phyloP scores from a whole-genome alignment of 2,797 vertebrate species.

The Sandelia bainsii region DNA sequence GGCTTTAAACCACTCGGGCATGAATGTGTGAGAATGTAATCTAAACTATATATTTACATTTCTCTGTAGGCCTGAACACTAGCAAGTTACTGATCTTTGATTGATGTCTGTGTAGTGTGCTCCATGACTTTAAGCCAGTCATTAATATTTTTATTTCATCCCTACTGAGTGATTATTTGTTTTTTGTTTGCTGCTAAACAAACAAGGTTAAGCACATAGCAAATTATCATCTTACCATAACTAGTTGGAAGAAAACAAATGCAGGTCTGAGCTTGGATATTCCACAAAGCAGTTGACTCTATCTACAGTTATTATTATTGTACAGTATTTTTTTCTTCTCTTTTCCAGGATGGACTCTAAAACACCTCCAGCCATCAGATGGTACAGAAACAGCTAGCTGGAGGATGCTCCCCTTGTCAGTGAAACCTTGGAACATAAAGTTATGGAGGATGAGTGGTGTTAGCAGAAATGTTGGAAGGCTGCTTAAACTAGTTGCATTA shows the following conservation, averaged over 20 bases:
- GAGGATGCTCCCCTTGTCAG: constrained; percentile 21
- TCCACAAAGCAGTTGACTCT: background rate
- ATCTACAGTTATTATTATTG: background rate
- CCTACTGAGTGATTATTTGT: background rate
- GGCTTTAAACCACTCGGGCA: background rate
- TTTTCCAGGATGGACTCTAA: constrained; percentile 78
- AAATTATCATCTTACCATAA: constrained; percentile 6
- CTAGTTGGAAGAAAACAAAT: background rate
- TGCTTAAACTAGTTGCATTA: constrained; percentile 58
- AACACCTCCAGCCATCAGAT: constrained; percentile 51
- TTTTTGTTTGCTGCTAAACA: constrained; percentile 11
- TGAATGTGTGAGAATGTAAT: background rate
- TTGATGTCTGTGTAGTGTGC: background rate
- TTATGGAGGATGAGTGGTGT: constrained; percentile 56
- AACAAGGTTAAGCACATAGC: constrained; percentile 27
- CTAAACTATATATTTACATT: background rate
- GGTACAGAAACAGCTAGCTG: background rate
- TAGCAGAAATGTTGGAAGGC: constrained; percentile 43
- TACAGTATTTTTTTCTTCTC: background rate
- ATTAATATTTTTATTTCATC: constrained; percentile 11
- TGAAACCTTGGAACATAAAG: constrained; percentile 3
- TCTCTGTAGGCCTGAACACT: background rate
- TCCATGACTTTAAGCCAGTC: constrained; percentile 3
- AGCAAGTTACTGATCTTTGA: constrained; percentile 1
- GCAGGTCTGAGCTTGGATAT: constrained; percentile 6